Base-by-base conservation (phyloP, 1,140 invertebrate species). In the Tyrophagus putrescentiae region DNA sequence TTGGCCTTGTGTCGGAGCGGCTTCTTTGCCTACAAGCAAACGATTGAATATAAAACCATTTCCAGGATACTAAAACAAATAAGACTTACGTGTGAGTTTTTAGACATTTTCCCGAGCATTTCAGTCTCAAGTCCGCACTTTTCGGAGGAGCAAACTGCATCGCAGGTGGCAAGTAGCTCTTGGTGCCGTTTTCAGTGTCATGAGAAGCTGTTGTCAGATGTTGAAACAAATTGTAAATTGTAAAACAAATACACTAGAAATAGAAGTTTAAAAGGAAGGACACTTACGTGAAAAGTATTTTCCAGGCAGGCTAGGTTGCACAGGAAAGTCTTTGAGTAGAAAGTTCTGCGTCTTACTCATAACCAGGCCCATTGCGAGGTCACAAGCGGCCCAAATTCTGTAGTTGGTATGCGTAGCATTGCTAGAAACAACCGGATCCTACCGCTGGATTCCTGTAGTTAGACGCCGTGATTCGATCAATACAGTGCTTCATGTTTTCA, bases 301-400 rank as follows among this genome's bases (percentile, higher is more conserved):
- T 31, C 66, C 58, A 6, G 74, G 73, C 28, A 76, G 62, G n/a
- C 69, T 63, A 18, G 84, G 82, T 68, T 91, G 86, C 11, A 82
- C 78, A 1, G 85, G 84, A 69, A 86, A 85, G 68, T 92, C 87
- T 70, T 88, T 87, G 72, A 90, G 76, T 66, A 91, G 87, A 70
- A 87, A 89, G 70, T 81, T 87, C 27, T 80, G 81, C n/a, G 87
- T 83, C 67, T 87, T 87, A 18, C 84, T 79, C 71, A 87, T 79
- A 65, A 96, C 82, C 61, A 96, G 76, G 61, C 86, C 84, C 75
- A 92, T 82, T 5, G 90, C 86, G 57, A 96, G 76, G 77, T 97
- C 93, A 76, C 91, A 95, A 52, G 93, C 82, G 41, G 90, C 85
- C 84, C 90, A 96, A 67, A 98, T 75, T 86, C 92, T 95, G 87